Evolutionary conservation across 2,797 vertebrate genomes (phyloP), one percentile per base, ranked within the genome.

Genomic region (Coranthus polyacanthus): DNA sequence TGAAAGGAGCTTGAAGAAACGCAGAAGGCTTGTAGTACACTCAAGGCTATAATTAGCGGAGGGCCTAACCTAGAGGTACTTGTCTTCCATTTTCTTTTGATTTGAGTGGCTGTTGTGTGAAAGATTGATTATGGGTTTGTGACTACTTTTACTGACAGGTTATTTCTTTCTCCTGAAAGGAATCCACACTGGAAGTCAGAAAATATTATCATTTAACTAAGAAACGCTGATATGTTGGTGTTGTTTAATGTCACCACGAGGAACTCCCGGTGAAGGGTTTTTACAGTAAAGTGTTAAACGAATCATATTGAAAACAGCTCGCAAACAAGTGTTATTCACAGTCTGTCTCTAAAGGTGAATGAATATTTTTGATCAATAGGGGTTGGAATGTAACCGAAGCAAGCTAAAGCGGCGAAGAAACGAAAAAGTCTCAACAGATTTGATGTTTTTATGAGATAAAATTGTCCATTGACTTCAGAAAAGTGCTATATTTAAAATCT

Each of bases 1-100:
- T 11, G n/a, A 56, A 47, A 24, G 66, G n/a, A 37, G 42, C 62
- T 55, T 54, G 16, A 50, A 16, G 47, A 80, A 70, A 61, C 57
- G 41, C 60, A 6, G 11, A 68, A 79, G 66, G 67, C 77, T 79
- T 39, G 21, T 26, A 57, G 39, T 57, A 78, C 65, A 69, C 76
- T 68, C 60, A 47, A 63, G 74, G 69, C 70, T 88, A 68, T 90
- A 90, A 92, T 93, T 92, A 93, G 72, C 18, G 37, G 52, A 68
- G 63, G 74, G 63, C 53, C 78, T 76, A 72, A 88, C 82, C 73
- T 63, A n/a, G 37, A 66, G 51, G 59, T 53, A 29, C 61, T n/a
- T 53, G 39, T 68, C 59, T 67, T 67, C 41, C 47, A 62, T 39
- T 63, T 78, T 61, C 65, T 55, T 72, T 67, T 36, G 13, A 68